Evolutionary conservation across 2,888 invertebrate species (phyloP), one percentile per base, ranked within the genome.

Genomic region (Scaptomyza parva): DNA sequence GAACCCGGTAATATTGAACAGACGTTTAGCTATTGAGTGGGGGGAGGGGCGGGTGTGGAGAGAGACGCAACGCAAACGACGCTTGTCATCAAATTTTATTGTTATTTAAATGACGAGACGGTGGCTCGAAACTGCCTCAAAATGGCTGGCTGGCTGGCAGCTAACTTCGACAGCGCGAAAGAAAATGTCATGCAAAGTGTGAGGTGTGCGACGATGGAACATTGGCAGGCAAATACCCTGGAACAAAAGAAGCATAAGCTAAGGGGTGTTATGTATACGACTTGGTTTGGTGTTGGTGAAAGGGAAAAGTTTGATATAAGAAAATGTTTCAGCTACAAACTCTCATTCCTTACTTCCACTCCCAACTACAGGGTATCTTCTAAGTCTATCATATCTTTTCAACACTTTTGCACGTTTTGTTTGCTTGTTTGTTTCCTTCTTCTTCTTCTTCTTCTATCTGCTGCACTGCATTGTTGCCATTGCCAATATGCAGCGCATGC

Each of bases 11-110:
- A 14, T 78, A 63, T 71, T 70, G 59, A 47, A n/a, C 65, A 55
- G 58, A 43, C 39, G 37, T 14, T 50, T 37, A 40, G 30, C 7
- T 26, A n/a, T 11, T 3, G 12, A 47, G 35, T 8, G 20, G 3
- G n/a, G 2, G 14, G 48, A 11, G 41, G 48, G 33, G 24, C 33
- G 18, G 8, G 33, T 24, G 41, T 1, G 6, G 2, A 18, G 39
- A 9, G 41, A 1, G 35, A 35, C 14, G 35, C 39, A 62, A 30
- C 20, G 2, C 35, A 37, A 77, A 70, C 70, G 68, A 70, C 45
- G 78, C 72, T 83, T 83, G 86, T 88, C 88, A 88, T 89, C 89
- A 89, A 88, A 89, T 89, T 89, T 90, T 90, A 89, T 89, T 90
- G 89, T 90, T 90, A 89, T 89, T 90, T 90, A 89, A 89, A 89